phyloP scores from a whole-genome alignment of 1,140 invertebrate genomes.

The Brachionus rotundiformis region DNA sequence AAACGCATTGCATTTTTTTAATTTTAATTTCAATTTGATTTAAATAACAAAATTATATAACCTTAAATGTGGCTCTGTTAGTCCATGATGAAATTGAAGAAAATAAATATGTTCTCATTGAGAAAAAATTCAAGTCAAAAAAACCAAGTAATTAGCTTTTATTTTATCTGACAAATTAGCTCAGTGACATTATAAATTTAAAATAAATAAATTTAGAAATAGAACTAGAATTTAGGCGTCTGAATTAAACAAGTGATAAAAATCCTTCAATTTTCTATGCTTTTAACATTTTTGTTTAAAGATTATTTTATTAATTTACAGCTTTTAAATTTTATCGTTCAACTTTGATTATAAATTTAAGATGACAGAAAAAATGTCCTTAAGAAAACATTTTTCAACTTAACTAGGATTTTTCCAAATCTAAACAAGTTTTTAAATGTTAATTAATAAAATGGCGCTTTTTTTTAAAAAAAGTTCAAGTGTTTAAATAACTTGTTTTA shows the following conservation, averaged over 20 bases:
- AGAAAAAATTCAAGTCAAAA: background rate
- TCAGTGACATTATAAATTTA: background rate
- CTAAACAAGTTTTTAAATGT: background rate
- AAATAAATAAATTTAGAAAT: background rate
- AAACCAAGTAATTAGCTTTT: background rate
- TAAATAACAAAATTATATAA: background rate
- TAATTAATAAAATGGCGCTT: background rate
- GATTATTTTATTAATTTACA: background rate
- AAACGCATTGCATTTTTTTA: background rate
- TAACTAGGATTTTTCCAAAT: no score
- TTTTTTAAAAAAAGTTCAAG: background rate
- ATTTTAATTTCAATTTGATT: background rate
- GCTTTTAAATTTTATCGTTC: no score
- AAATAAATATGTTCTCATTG: background rate
- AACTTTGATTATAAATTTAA: no score
- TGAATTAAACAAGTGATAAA: background rate
- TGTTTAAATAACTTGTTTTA: background rate
- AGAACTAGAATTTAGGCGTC: background rate
- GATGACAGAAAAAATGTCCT: background rate
- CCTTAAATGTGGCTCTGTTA: background rate
- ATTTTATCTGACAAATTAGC: background rate
- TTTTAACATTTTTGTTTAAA: background rate
- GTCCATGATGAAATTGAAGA: background rate
- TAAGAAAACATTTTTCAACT: no score
- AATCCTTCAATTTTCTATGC: no score